Conservation (phyloP, 1,140 invertebrate species). For the Brachystomella parvula region DNA sequence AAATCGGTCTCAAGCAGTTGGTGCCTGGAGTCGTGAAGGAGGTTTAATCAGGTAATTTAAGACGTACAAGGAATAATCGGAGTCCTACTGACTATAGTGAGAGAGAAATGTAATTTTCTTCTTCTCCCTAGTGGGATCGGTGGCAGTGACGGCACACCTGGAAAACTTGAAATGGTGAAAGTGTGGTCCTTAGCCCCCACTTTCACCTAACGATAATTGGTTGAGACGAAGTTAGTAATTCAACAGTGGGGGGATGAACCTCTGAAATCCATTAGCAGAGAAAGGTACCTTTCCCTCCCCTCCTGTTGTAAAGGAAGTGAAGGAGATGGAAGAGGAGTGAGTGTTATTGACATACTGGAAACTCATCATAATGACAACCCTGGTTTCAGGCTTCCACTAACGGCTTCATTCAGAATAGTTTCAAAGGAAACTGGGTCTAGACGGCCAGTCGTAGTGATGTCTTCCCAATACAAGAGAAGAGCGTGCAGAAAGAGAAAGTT, state of each 20-base stretch:
- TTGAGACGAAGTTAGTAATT: background rate
- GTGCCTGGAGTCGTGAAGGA: background rate
- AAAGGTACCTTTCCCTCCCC: background rate
- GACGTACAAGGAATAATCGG: constrained; percentile 5
- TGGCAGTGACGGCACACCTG: background rate
- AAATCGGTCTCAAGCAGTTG: constrained; percentile 31
- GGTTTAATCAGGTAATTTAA: constrained; percentile 18
- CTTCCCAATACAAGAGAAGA: too few relatives aligned
- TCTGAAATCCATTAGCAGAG: constrained; percentile 6
- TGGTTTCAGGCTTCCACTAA: constrained; percentile 26
- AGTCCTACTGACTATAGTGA: background rate
- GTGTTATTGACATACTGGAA: constrained; percentile 31
- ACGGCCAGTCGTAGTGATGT: too few relatives aligned
- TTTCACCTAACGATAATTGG: background rate
- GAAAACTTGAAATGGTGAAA: too few relatives aligned
- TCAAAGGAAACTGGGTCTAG: background rate
- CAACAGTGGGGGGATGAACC: constrained; percentile 1
- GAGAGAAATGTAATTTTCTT: constrained; percentile 7
- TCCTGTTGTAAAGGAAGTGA: background rate
- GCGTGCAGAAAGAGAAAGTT: background rate
- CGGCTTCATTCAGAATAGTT: constrained; percentile 27
- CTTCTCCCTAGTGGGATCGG: background rate
- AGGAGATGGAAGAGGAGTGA: constrained; percentile 13
- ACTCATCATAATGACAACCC: constrained; percentile 27
- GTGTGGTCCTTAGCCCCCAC: too few relatives aligned